Evolutionary conservation across 1,140 invertebrate genomes (phyloP), one percentile per base, ranked within the genome.

Genomic region (Meteorus sp.): DNA sequence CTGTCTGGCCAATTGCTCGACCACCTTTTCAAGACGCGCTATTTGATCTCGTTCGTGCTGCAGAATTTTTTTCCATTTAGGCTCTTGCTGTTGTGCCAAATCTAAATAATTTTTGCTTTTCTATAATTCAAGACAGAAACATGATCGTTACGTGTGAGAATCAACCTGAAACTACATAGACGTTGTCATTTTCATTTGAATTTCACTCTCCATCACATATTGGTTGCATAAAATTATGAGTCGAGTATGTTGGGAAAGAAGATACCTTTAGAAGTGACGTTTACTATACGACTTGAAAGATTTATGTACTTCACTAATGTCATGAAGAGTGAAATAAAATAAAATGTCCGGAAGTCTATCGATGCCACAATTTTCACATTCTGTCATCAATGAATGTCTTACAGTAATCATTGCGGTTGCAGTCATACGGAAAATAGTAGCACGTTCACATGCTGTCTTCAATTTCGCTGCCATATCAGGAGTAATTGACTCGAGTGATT

Each of bases 401-500:
- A 95, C 95, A 81, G 93, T 97, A 56, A 98, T 92, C 93, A 98
- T 97, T 15, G 93, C 91, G 81, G 90, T 95, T 27, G 94, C 93
- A 11, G 95, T 93, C 71, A 98, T 95, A 54, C 94, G 85, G 77
- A 97, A 97, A 3, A 96, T 83, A 2, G 93, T 95, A 1, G 94
- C 93, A 64, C 93, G 82, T 76, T 98, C 96, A 63, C 89, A 91
- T 37, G 95, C 88, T 60, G 90, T 85, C 77, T 93, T 93, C 4
- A 89, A 83, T 77, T 85, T 80, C 44, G 76, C 59, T 11, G 80
- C 71, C 29, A 85, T 73, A 48, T 90, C 88, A 1, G 62, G 58
- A 15, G 61, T 65, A 22, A 87, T 85, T 63, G 62, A 74, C 33
- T 90, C 89, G n/a, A 86, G 72, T 15, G 83, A 79, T 74, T 97